These are phyloP conservation scores for Orchesellides sinensis DNA, from an alignment of 2,888 invertebrate genomes.

Conservation along the genomic window DNA sequence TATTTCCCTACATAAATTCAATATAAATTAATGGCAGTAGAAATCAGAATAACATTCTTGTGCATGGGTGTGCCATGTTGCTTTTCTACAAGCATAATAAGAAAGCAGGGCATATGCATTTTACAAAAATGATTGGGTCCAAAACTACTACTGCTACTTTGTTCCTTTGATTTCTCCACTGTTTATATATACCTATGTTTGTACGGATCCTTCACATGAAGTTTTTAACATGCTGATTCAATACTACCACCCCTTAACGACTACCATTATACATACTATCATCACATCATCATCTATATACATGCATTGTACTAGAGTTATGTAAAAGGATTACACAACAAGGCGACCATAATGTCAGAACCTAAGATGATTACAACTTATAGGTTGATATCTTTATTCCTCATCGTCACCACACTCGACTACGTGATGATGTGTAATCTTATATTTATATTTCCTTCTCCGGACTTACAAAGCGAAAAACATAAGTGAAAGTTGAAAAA, in stretches of 20 bases:
- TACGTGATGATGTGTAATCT: too few relatives aligned
- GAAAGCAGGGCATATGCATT: background rate
- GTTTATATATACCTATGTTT: too few relatives aligned
- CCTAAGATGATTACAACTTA: slow-evolving; percentile 39
- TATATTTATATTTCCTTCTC: too few relatives aligned
- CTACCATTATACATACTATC: background rate
- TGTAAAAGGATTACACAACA: slow-evolving; percentile 41
- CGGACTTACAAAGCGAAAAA: background rate
- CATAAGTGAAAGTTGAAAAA: background rate
- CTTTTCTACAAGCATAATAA: background rate
- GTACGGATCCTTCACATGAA: too few relatives aligned
- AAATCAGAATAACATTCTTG: too few relatives aligned
- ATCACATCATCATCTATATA: slow-evolving; percentile 6
- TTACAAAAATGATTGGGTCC: too few relatives aligned
- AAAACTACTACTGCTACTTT: too few relatives aligned
- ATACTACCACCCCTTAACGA: background rate
- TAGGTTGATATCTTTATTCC: slow-evolving; percentile 12
- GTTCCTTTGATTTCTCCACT: background rate
- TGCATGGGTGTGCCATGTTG: too few relatives aligned
- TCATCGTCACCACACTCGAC: background rate
- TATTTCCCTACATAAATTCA: background rate
- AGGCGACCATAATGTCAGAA: slow-evolving; percentile 52
- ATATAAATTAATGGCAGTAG: background rate
- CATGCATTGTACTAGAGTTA: background rate
- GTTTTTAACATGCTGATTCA: background rate